Evolutionary conservation across 1,140 invertebrate genomes (phyloP), one percentile per base, ranked within the genome.

Genomic region (Lasioglossum baleicum): DNA sequence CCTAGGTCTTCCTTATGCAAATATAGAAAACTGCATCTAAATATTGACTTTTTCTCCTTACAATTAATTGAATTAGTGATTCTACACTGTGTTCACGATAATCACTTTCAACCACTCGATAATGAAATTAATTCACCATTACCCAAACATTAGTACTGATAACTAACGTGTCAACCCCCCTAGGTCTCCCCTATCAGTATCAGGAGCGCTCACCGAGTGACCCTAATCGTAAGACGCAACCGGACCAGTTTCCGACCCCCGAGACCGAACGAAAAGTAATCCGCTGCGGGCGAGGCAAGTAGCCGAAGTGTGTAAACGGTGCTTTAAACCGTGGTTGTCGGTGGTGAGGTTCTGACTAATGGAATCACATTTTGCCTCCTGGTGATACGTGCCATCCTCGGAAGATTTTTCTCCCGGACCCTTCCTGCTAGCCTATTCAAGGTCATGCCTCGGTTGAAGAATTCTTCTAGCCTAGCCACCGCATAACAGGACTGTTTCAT

Each of bases 271-370:
- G 6, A 67, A 58, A 67, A 64, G 3, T 11, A n/a, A 22, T 35
- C 20, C 10, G 20, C 20, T 7, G 53, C 35, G 31, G 40, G 66
- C 44, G 63, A 76, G 60, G 74, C 63, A 66, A 79, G 80, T 60
- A 61, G 64, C 60, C 58, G 63, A 72, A 64, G 73, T 72, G 83
- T 86, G 85, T 86, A 86, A 85, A 85, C 83, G 84, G 72, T 69
- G 81, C 76, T 77, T 86, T 86, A 86, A 81, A 83, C 63, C 73
- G 69, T 75, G 81, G 81, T 75, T 75, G 77, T 74, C 75, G 80
- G 88, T 86, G 87, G 87, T 88, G 88, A 89, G 85, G 86, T 87
- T 79, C 87, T 91, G 91, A 92, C 89, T 90, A 92, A 92, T 92
- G 91, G 90, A 91, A 91, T 90, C 88, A 87, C 87, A 87, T 82